Evolutionary conservation across 2,797 vertebrate species (phyloP), one percentile per base, ranked within the genome.

Genomic region (Liasis olivaceus): DNA sequence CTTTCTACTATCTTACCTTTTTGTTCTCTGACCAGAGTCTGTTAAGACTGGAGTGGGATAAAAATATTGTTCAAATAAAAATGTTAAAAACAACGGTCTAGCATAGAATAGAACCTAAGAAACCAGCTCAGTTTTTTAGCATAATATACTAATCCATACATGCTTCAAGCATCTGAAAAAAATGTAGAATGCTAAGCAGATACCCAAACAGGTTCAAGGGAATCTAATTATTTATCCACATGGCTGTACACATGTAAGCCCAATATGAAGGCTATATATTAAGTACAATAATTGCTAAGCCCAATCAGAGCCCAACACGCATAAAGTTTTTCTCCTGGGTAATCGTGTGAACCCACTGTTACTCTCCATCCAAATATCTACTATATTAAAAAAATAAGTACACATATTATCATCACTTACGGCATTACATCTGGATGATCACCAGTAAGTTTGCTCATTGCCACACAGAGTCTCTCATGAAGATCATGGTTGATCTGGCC

Each of bases 401-500:
- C 22, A 91, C 89, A 90, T 2, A 2, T 3, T 42, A 0, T 6
- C 0, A 0, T 13, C n/a, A 98, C 99, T 99, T 97, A 99, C 99
- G 97, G 97, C 91, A 98, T 97, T 54, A 99, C 98, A 91, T 99
- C 99, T 1, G 99, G 99, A 95, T 99, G 98, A 96, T 98, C 95
- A 93, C 96, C 96, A 7, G 99, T 95, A 91, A 99, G 98, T 93
- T 98, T 99, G 98, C 99, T 99, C 97, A 99, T 98, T 0, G 99
- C 99, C 92, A 99, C 99, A 91, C 99, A 99, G 28, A 99, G 97
- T 11, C 99, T 98, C 94, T 99, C 99, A 0, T 99, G 99, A 2
- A 98, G 98, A 96, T 99, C 99, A 0, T 99, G 99, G 96, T 98
- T 99, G 92, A 99, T 96, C 6, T 98, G 97, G 85, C 98, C 98